phyloP scores from a whole-genome alignment of 2,888 invertebrate genomes.

The Panopea generosa region DNA sequence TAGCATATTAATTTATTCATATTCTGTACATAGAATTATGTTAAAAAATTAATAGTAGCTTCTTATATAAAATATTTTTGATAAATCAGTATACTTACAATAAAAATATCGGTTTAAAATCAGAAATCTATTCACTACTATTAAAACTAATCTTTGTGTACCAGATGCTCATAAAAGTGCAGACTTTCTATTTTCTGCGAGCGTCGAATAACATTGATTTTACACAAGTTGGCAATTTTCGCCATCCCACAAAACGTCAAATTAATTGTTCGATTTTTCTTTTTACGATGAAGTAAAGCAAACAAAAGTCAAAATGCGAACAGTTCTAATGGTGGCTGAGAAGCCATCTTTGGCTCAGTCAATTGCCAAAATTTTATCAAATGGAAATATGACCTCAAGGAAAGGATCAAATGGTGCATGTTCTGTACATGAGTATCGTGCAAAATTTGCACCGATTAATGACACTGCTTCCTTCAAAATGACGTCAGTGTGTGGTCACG shows the following conservation, averaged over 20 bases:
- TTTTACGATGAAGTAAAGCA: too few relatives aligned
- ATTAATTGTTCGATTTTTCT: too few relatives aligned
- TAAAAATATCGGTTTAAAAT: too few relatives aligned
- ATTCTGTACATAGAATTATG: too few relatives aligned
- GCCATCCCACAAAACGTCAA: background rate
- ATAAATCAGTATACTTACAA: too few relatives aligned
- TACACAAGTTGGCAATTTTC: background rate
- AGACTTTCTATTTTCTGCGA: background rate
- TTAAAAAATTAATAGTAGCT: too few relatives aligned
- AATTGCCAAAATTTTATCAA: slow-evolving; percentile 96
- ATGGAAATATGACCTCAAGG: slow-evolving; percentile 91
- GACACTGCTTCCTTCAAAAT: slow-evolving; percentile 89
- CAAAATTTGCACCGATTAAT: slow-evolving; percentile 79
- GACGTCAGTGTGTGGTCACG: slow-evolving; percentile 99
- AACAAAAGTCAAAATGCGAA: slow-evolving; percentile 82
- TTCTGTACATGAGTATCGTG: slow-evolving; percentile 96
- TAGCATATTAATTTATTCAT: too few relatives aligned
- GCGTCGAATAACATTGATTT: slow-evolving; percentile 2
- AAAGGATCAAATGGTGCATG: slow-evolving; percentile 97
- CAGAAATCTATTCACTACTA: too few relatives aligned
- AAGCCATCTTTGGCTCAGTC: slow-evolving; percentile 99
- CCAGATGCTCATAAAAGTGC: slow-evolving; percentile 6
- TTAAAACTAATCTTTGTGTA: background rate
- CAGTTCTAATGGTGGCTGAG: slow-evolving; percentile 97
- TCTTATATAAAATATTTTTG: too few relatives aligned